These are phyloP conservation scores for Mesorhabditis sp. DNA, from an alignment of 2,888 invertebrate genomes.

Conservation along the genomic window DNA sequence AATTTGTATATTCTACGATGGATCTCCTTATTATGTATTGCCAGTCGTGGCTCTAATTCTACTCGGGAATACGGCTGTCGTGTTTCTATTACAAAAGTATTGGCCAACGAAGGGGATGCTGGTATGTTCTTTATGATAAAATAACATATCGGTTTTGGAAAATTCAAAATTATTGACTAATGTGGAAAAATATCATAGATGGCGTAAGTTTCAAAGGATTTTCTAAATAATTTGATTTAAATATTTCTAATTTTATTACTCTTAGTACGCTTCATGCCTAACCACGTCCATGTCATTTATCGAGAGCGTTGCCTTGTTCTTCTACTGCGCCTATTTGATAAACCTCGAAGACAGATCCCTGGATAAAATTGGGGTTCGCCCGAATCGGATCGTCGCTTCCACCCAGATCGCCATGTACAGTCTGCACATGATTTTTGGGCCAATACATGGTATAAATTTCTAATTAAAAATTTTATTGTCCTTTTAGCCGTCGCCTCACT, in stretches of 20 bases:
- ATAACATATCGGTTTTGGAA: not conserved
- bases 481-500: conserved; percentile 38
- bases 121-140: conserved; percentile 20
- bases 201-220: not conserved
- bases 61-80: conserved; percentile 41
- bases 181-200: not conserved
- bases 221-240: not conserved
- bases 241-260: conserved; percentile 6
- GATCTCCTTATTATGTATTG: conserved; percentile 44
- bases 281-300: conserved; percentile 44
- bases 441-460: conserved; percentile 45
- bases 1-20: conserved; percentile 54
- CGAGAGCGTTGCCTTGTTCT: conserved; percentile 45
- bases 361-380: conserved; percentile 27
- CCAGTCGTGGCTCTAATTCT: conserved; percentile 36
- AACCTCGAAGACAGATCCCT: conserved; percentile 24
- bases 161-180: not conserved
- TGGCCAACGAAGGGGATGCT: conserved; percentile 41
- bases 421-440: conserved; percentile 51
- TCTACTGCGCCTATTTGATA: conserved; percentile 52
- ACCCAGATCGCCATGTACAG: conserved; percentile 57
- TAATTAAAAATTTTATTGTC: conserved; percentile 9
- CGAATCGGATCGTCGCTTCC: conserved; percentile 54
- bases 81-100: conserved; percentile 46
- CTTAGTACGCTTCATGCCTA: conserved; percentile 45